phyloP scores from a whole-genome alignment of 1,140 invertebrate species.

The Rhagoletis pomonella region DNA sequence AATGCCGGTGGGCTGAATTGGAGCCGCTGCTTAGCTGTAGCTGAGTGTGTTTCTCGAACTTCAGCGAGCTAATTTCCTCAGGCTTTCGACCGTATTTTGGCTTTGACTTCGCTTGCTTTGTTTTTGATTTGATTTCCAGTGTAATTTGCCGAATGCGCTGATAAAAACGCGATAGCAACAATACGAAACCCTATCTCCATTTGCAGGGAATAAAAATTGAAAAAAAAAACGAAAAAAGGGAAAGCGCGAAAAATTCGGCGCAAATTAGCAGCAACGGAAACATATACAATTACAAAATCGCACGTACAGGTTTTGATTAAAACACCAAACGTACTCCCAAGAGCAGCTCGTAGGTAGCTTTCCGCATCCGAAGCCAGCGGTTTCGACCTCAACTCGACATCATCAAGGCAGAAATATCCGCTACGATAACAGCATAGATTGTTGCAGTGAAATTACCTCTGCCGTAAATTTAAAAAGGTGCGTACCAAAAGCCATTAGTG shows the following conservation, averaged over 20 bases:
- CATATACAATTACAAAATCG: no score
- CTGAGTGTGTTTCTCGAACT: no score
- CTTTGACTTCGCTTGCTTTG: background rate
- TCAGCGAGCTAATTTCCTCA: background rate
- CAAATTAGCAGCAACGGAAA: background rate
- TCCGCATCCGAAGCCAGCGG: background rate
- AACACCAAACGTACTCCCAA: background rate
- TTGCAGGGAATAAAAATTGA: background rate
- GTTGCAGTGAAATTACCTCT: background rate
- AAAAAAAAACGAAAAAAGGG: background rate
- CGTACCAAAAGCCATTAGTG: background rate
- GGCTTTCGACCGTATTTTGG: background rate
- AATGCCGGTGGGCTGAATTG: background rate
- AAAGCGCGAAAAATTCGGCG: background rate
- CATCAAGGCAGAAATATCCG: conserved; percentile 28
- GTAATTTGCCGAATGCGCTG: background rate
- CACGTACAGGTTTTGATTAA: conserved; percentile 33
- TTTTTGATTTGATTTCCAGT: background rate
- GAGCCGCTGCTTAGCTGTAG: background rate
- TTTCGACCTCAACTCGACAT: conserved; percentile 10
- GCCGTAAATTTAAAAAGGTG: background rate
- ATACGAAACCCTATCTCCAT: no score
- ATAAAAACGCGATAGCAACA: background rate
- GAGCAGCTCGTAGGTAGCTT: background rate
- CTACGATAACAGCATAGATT: background rate